A percentile compares a stretch with the other conserved stretches of the same genome.
Evolutionary conservation across 2,888 invertebrate genomes (phyloP).

Genomic region (Idaea aversata): DNA sequence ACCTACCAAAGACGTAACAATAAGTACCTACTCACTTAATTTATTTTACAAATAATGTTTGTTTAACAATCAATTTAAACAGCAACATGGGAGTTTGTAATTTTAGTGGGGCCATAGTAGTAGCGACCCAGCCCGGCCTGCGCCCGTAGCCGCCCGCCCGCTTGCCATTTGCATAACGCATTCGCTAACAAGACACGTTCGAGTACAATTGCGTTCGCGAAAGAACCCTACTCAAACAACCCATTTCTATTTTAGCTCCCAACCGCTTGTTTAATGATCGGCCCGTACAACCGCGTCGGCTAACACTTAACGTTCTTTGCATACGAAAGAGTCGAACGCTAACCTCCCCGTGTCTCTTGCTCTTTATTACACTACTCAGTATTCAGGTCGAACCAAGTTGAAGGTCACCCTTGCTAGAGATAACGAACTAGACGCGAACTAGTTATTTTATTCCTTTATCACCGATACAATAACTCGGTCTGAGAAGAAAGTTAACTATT

Average conservation of each 20-base stretch:
- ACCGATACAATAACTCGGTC: conserved; percentile 26
- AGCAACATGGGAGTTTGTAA: conserved; percentile 31
- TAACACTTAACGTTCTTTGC: conserved; percentile 80
- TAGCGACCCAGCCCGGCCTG: conserved; percentile 32
- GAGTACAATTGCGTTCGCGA: conserved; percentile 77
- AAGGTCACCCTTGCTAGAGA: conserved; percentile 71
- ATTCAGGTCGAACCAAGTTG: conserved; percentile 67
- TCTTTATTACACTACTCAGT: conserved; percentile 72
- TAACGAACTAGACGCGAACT: conserved; percentile 53
- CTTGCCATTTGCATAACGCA: conserved; percentile 70
- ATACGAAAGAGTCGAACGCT: conserved; percentile 73
- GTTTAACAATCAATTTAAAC: conserved; percentile 23
- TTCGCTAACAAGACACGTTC: conserved; percentile 79
- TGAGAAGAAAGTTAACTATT: conserved; percentile 30
- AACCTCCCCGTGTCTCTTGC: conserved; percentile 63
- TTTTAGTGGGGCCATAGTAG: conserved; percentile 42
- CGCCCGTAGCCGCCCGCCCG: conserved; percentile 8
- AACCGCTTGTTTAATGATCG: conserved; percentile 78
- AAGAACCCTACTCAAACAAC: conserved; percentile 80
- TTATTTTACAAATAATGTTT: background rate
- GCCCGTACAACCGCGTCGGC: conserved; percentile 77
- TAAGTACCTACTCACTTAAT: background rate
- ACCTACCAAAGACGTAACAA: too few species aligned
- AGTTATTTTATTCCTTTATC: conserved; percentile 51
- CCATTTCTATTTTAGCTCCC: conserved; percentile 78